These are phyloP conservation scores for Ciconia maguari DNA, from an alignment of 2,113 vertebrate genomes.

Conservation along the genomic window DNA sequence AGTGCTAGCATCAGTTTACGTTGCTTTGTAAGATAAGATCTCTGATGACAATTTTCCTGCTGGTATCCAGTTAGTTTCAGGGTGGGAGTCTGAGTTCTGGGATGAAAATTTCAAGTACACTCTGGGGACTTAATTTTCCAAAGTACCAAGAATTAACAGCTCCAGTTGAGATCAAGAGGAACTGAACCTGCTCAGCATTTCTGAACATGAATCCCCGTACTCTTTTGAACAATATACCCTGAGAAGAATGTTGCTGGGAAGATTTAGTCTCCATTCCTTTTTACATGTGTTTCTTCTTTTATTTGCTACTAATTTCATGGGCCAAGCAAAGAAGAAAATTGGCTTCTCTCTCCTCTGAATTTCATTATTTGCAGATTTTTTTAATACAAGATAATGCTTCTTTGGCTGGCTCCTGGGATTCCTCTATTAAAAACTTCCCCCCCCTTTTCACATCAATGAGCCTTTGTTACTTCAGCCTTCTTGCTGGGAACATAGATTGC, in stretches of 20 bases:
- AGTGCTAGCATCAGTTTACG: neutral
- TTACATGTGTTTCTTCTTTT: slow-evolving; percentile 23
- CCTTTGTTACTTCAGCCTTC: slow-evolving; percentile 49
- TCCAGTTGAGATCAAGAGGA: neutral
- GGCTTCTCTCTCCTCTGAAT: slow-evolving; percentile 47
- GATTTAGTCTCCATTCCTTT: neutral
- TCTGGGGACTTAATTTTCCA: neutral
- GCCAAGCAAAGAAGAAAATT: slow-evolving; percentile 49
- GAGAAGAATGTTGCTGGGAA: neutral
- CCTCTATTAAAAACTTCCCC: slow-evolving; percentile 65
- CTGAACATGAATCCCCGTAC: neutral
- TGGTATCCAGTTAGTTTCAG: neutral
- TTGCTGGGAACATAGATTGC: slow-evolving; percentile 18
- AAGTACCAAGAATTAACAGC: neutral
- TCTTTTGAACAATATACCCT: neutral
- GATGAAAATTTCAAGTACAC: neutral
- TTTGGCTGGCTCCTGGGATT: slow-evolving; percentile 54
- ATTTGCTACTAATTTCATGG: slow-evolving; percentile 35
- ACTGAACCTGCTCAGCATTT: neutral
- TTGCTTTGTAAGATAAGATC: neutral
- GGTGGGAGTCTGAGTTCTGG: neutral
- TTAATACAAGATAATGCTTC: slow-evolving; percentile 58
- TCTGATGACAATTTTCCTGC: neutral
- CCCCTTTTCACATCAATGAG: slow-evolving; percentile 54
- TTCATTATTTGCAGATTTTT: slow-evolving; percentile 70